Base-by-base conservation (phyloP, 2,797 vertebrate species). In the Crocodylus rhombifer region DNA sequence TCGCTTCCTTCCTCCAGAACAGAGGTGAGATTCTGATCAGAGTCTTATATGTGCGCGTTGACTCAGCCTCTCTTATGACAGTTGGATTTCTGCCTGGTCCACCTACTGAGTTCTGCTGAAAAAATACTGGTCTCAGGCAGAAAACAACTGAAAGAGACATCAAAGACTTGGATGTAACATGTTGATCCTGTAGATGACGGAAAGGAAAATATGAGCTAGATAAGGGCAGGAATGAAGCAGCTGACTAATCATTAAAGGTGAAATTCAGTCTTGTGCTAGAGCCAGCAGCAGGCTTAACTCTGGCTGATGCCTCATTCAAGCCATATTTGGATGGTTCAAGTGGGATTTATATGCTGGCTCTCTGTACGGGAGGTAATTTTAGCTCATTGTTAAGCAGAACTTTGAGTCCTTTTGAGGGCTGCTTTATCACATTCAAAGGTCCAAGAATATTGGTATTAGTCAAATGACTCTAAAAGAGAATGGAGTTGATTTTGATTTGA, bases 221-320 rank as follows among this genome's bases (percentile, higher is more conserved):
- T 1, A 1, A 0, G 0, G 26, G 9, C 26, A 86, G 65, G 30
- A 56, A 7, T 0, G 1, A 26, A 82, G 65, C 28, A 74, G 14
- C 17, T 62, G 56, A 36, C 2, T 56, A 2, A 61, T 42, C 14
- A 3, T 9, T 7, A 6, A 51, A 14, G 36, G 79, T 60, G 77
- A 55, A 60, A 69, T 76, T 67, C 69, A 79, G 61, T 9, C 1
- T 0, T 2, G 61, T 28, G 23, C 28, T 64, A 11, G 9, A 12
- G 16, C 82, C 62, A 51, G 0, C 0, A 2, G 64, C 42, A 51
- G 42, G 42, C 42, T 51, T 51, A 51, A 51, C 42, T 42, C 42
- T 51, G 42, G 42, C 42, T 51, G 42, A 51, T 51, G 42, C 42
- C 42, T 51, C 42, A 51, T 51, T 51, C 42, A 51, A 51, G 42